Evolutionary conservation across 1,140 invertebrate species (phyloP).

Genomic region (Bombus picipes): DNA sequence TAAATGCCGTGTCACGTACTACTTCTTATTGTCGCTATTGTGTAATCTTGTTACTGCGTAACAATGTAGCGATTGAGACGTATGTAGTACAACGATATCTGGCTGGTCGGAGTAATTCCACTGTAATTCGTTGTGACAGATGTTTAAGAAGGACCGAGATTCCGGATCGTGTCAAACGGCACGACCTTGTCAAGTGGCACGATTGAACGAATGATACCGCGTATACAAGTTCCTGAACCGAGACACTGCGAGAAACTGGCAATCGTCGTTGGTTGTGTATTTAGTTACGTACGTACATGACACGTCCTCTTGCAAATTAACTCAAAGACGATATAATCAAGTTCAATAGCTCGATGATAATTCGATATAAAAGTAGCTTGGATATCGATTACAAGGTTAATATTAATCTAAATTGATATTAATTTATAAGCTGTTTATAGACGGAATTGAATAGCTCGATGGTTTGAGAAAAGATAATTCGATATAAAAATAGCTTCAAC

Average conservation of each 20-base stretch:
- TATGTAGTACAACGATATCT: background rate
- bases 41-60: background rate
- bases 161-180: background rate
- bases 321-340: background rate
- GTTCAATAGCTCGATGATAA: background rate
- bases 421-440: background rate
- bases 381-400: too few species aligned
- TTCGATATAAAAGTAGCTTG: too few species aligned
- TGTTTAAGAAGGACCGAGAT: background rate
- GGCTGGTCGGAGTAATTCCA: background rate
- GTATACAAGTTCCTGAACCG: background rate
- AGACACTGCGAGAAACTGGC: background rate
- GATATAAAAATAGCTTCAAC: too few species aligned
- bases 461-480: background rate
- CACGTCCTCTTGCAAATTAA: background rate
- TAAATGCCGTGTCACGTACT: background rate
- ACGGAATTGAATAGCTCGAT: background rate
- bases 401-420: too few species aligned
- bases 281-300: too few species aligned
- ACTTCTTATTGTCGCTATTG: background rate
- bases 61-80: background rate
- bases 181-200: background rate
- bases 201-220: conserved; percentile 8
- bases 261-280: background rate
- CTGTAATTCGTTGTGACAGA: background rate